Conservation (phyloP, 1,140 invertebrate genomes). For the Orchestia grillus region DNA sequence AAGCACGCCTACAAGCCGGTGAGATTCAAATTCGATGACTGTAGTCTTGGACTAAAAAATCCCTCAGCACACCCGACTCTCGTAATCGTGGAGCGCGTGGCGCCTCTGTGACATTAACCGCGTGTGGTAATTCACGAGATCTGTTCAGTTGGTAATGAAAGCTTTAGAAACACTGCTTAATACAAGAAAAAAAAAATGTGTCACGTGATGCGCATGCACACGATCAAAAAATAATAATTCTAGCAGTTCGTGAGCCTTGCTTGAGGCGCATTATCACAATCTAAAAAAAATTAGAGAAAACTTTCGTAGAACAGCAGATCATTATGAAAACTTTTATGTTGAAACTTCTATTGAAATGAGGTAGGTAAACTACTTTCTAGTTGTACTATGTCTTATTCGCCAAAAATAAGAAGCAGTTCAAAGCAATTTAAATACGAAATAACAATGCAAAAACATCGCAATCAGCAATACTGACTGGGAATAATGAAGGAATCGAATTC, state of each 20-base stretch:
- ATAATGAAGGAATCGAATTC: not conserved
- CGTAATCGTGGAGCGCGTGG: too few species aligned
- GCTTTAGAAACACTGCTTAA: not conserved
- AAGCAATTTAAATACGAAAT: not conserved
- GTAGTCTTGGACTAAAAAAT: not conserved
- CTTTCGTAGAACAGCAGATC: not conserved
- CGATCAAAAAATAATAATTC: not conserved
- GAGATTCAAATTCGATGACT: not conserved
- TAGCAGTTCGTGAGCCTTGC: not conserved
- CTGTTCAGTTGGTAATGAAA: not conserved
- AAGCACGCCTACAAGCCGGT: slow-evolving; percentile 42
- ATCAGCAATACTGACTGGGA: not conserved
- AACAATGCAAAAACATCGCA: not conserved
- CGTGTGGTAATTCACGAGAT: not conserved
- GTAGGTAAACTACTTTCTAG: not conserved
- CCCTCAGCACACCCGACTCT: not conserved
- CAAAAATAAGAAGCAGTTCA: not conserved
- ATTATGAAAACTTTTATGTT: not conserved
- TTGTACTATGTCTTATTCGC: not conserved
- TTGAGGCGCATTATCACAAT: not conserved
- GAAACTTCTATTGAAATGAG: not conserved
- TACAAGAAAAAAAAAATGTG: not conserved
- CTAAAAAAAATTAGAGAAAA: not conserved
- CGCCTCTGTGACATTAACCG: too few species aligned
- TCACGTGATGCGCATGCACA: not conserved